These are phyloP conservation scores for Himalopsyche kuldschensis DNA, from an alignment of 2,888 invertebrate genomes.

Conservation along the genomic window DNA sequence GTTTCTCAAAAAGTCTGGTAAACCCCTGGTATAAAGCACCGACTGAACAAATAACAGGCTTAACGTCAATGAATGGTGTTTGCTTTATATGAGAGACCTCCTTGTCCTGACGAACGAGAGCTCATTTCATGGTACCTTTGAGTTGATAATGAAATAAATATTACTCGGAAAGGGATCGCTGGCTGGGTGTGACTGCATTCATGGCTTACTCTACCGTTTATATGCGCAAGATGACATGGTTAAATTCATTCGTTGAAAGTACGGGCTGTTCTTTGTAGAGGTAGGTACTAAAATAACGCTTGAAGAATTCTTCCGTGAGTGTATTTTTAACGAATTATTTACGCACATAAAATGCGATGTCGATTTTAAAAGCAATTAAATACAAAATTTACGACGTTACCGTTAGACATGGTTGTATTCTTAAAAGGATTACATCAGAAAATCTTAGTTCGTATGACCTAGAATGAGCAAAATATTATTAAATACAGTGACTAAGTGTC, in stretches of 20 bases:
- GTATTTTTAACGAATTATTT: background rate
- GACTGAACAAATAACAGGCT: background rate
- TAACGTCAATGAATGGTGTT: background rate
- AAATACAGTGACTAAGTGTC: no score
- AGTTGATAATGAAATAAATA: background rate
- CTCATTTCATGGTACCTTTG: background rate
- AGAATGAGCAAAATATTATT: no score
- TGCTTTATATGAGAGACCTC: background rate
- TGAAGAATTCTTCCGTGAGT: background rate
- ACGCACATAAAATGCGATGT: background rate
- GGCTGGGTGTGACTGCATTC: background rate
- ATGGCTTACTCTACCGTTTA: background rate
- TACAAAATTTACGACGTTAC: background rate
- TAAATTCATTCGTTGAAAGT: no score
- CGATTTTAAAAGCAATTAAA: background rate
- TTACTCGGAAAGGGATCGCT: background rate
- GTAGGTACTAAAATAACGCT: no score
- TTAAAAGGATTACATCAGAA: no score
- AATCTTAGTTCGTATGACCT: no score
- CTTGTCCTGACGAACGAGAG: background rate
- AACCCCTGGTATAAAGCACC: no score
- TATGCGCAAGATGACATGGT: no score
- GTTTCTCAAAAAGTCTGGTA: no score
- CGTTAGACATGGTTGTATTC: background rate
- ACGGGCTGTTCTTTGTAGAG: no score